These are phyloP conservation scores for Drosophila sproati DNA, from an alignment of 1,140 invertebrate genomes.

Conservation along the genomic window DNA sequence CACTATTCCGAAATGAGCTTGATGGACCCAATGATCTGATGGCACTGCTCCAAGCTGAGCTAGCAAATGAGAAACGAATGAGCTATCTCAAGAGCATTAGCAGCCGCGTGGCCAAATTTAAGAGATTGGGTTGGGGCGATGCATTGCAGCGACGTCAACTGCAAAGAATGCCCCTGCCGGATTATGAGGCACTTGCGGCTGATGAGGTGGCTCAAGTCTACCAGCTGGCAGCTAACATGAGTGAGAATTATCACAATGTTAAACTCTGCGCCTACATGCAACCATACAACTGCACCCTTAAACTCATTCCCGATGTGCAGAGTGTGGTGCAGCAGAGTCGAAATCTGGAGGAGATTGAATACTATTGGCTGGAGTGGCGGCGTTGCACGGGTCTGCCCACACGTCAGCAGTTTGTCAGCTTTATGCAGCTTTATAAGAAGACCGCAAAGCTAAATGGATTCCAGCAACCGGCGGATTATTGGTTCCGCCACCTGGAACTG, in stretches of 20 bases:
- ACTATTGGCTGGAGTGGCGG: constrained; percentile 80
- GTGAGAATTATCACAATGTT: constrained; percentile 62
- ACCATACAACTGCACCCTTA: constrained; percentile 59
- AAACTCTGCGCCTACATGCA: constrained; percentile 64
- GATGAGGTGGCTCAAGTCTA: constrained; percentile 51
- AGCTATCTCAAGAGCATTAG: constrained; percentile 46
- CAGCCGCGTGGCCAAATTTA: constrained; percentile 50
- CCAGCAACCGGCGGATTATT: constrained; percentile 63
- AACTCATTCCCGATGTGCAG: constrained; percentile 71
- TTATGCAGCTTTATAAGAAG: constrained; percentile 76
- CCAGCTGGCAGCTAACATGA: constrained; percentile 61
- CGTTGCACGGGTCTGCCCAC: constrained; percentile 49
- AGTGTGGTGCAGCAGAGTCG: constrained; percentile 53
- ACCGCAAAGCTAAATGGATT: constrained; percentile 70
- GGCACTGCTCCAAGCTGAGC: constrained; percentile 55
- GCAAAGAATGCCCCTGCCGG: constrained; percentile 47
- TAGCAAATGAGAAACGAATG: constrained; percentile 58
- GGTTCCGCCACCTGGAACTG: constrained; percentile 67
- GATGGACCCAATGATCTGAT: constrained; percentile 56
- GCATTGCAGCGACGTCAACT: constrained; percentile 50
- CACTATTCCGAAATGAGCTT: constrained; percentile 63
- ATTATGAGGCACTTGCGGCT: constrained; percentile 50
- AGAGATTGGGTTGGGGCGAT: constrained; percentile 47
- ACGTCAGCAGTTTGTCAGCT: constrained; percentile 54
- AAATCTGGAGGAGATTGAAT: constrained; percentile 72